Percentiles rank a stretch among this genome's conserved stretches.
Evolutionary conservation across 2,113 vertebrate species (phyloP).

Genomic region (Diglossa brunneiventris): DNA sequence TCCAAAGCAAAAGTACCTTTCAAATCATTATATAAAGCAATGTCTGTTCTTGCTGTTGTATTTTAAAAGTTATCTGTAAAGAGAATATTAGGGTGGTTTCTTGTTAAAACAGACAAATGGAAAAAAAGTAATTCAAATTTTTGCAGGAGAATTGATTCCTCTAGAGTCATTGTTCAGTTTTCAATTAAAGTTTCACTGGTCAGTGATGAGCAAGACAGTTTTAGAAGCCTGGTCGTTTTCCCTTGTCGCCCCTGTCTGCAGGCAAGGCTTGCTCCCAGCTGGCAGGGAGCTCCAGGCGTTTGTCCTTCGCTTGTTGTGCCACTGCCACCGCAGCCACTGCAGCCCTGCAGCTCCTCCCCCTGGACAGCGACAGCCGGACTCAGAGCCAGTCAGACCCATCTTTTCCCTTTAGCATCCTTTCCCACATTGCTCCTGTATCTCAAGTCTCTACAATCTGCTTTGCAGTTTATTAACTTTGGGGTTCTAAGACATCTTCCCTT

Average conservation of each 20-base stretch:
- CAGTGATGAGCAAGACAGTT: neutral
- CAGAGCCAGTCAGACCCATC: neutral
- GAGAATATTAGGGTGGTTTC: neutral
- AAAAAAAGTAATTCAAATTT: neutral
- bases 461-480: neutral
- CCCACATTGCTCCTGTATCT: neutral
- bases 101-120: neutral
- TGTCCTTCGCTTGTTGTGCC: neutral
- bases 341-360: constrained; percentile 19
- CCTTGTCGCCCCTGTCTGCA: neutral
- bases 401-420: neutral
- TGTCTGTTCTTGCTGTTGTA: neutral
- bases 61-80: neutral
- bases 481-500: neutral
- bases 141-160: neutral
- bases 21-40: neutral
- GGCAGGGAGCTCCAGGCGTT: neutral
- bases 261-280: neutral
- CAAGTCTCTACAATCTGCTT: neutral
- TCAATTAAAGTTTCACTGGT: neutral
- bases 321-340: neutral
- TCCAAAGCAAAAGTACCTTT: neutral
- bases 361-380: neutral
- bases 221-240: neutral
- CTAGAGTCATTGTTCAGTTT: neutral